A percentile compares a stretch with the other conserved stretches of the same genome.
Evolutionary conservation across 2,888 invertebrate genomes (phyloP).

Genomic region (Leucozona laternaria): DNA sequence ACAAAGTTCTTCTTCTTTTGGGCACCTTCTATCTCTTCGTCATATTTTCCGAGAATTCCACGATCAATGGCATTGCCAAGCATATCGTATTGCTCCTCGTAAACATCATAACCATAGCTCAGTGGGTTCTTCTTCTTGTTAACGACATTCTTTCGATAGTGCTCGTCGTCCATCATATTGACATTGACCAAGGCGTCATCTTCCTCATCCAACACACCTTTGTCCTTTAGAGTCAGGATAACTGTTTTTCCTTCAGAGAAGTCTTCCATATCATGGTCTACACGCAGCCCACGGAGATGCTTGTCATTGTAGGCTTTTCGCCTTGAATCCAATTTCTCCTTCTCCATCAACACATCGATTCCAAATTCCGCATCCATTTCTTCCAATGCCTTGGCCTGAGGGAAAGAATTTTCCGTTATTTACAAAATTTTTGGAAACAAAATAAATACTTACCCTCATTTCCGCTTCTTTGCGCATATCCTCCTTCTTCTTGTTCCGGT

Average conservation of each 20-base stretch:
- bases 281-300: slow-evolving; percentile 92
- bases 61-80: slow-evolving; percentile 87
- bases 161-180: slow-evolving; percentile 93
- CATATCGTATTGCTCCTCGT: slow-evolving; percentile 89
- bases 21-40: slow-evolving; percentile 89
- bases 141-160: slow-evolving; percentile 92
- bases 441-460: slow-evolving; percentile 84
- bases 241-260: slow-evolving; percentile 92
- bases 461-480: slow-evolving; percentile 93
- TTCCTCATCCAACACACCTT: slow-evolving; percentile 93
- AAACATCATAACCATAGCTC: slow-evolving; percentile 94
- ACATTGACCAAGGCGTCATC: slow-evolving; percentile 96
- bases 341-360: slow-evolving; percentile 92
- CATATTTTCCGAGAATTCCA: slow-evolving; percentile 94
- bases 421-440: slow-evolving; percentile 9
- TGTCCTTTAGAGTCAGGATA: slow-evolving; percentile 96
- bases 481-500: slow-evolving; percentile 90
- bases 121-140: slow-evolving; percentile 92
- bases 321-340: slow-evolving; percentile 87
- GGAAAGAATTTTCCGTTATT: not conserved
- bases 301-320: slow-evolving; percentile 87
- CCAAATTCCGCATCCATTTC: slow-evolving; percentile 98
- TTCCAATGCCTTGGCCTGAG: slow-evolving; percentile 94
- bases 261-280: slow-evolving; percentile 91
- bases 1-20: slow-evolving; percentile 89